Evolutionary conservation across 2,888 invertebrate species (phyloP), one percentile per base, ranked within the genome.

Genomic region (Cephus pulcher): DNA sequence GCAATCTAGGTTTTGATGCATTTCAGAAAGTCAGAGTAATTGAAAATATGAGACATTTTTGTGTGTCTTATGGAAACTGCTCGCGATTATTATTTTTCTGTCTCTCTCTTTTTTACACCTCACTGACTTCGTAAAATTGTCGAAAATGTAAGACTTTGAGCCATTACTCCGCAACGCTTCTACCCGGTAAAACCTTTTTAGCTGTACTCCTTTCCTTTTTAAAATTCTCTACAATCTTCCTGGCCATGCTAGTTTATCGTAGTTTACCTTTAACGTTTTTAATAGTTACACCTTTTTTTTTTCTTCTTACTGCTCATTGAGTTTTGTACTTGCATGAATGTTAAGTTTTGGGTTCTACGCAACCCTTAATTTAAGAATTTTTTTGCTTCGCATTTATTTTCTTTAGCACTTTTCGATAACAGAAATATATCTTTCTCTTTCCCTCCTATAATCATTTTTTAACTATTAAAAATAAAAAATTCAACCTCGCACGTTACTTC

Each of bases 281-380:
- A 78, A 75, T 77, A 76, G 40, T 78, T 75, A 80, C 78, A 33
- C 79, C n/a, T n/a, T 68, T 75, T 80, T 77, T 75, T 79, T 78
- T 80, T 40, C 75, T 79, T 32, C 79, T 80, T 76, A 75, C 75
- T 77, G 76, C 76, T 81, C 76, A 77, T 80, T 81, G 80, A 80
- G 75, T 80, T 87, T 88, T 88, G 88, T 88, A 88, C 88, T 88
- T 87, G 83, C 83, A 85, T 83, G 85, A 86, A 85, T 84, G 84
- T 85, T 83, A 79, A 84, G 82, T 85, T 84, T 80, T 82, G 73
- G 77, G 80, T 82, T 74, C 81, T 77, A 77, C 80, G 80, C 74
- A 73, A 76, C 68, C 70, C 75, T 76, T 75, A 70, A 69, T 77
- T 78, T 76, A 37, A 73, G 75, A 78, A 75, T 78, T 82, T 35